These are phyloP conservation scores for Holacanthella duospinosa DNA, from an alignment of 2,888 invertebrate species.

Conservation along the genomic window DNA sequence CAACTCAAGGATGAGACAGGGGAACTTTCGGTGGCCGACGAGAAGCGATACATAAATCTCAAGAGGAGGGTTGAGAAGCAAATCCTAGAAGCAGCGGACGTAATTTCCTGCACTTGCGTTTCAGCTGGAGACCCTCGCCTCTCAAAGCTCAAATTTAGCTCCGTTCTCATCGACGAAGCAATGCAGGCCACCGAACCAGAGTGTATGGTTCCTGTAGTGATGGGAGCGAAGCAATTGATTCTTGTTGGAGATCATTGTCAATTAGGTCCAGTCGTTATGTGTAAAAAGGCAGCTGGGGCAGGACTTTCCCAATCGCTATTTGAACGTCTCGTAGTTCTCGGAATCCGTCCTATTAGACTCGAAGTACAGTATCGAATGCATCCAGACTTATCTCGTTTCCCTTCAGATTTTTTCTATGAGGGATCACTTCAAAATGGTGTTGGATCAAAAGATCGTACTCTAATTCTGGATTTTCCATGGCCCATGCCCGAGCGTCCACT, in stretches of 20 bases:
- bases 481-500: conserved; percentile 91
- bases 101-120: conserved; percentile 97
- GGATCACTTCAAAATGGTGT: conserved; percentile 98
- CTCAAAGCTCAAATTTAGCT: conserved; percentile 85
- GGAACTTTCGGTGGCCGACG: conserved; percentile 88
- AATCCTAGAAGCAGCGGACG: conserved; percentile 88
- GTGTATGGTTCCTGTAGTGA: conserved; percentile 96
- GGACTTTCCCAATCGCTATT: conserved; percentile 95
- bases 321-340: conserved; percentile 90
- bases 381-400: conserved; percentile 91
- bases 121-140: conserved; percentile 94
- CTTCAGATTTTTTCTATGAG: conserved; percentile 98
- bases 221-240: conserved; percentile 84
- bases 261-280: conserved; percentile 90
- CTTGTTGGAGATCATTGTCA: conserved; percentile 99
- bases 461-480: conserved; percentile 93
- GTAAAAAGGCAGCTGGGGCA: conserved; percentile 94
- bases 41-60: conserved; percentile 79
- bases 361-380: conserved; percentile 99
- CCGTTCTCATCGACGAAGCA: conserved; percentile 92
- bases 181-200: conserved; percentile 71
- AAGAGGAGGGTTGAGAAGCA: conserved; percentile 85
- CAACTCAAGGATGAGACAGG: conserved; percentile 97
- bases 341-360: conserved; percentile 89
- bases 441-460: conserved; percentile 76